phyloP scores from a whole-genome alignment of 2,797 vertebrate genomes.

The Lepus oiostolus region DNA sequence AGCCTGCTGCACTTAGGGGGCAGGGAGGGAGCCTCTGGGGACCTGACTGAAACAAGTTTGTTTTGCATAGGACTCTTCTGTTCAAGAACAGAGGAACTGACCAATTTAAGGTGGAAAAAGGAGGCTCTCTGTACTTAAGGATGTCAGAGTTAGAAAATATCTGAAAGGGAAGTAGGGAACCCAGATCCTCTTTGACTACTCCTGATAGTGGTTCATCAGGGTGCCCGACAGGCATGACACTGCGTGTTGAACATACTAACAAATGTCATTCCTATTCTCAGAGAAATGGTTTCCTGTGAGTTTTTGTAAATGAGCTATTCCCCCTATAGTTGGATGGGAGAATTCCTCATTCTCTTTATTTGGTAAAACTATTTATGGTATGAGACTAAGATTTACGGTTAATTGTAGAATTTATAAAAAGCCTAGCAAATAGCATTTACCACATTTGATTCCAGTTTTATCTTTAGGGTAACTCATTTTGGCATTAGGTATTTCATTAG shows the following conservation, averaged over 20 bases:
- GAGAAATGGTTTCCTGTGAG: constrained; percentile 8
- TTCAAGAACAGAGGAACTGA: not conserved
- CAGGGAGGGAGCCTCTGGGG: not conserved
- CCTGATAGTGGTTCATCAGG: not conserved
- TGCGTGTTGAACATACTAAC: not conserved
- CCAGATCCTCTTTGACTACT: not conserved
- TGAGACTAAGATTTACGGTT: not conserved
- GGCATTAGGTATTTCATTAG: constrained; percentile 23
- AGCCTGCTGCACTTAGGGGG: not conserved
- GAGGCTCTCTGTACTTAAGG: constrained; percentile 19
- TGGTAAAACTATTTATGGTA: constrained; percentile 30
- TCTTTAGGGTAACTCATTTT: constrained; percentile 54
- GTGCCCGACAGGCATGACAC: not conserved
- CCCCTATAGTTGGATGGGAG: not conserved
- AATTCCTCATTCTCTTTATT: not conserved
- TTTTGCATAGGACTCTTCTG: not conserved
- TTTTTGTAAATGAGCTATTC: constrained; percentile 30
- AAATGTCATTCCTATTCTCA: not conserved
- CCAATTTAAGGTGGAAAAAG: constrained; percentile 12
- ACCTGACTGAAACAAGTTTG: not conserved
- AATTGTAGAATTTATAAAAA: constrained; percentile 40
- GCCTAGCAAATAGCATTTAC: not conserved
- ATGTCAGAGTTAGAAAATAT: constrained; percentile 58
- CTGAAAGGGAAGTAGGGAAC: not conserved
- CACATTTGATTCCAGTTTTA: not conserved